Evolutionary conservation across 2,888 invertebrate genomes (phyloP).

Genomic region (Meliscaeva auricollis): DNA sequence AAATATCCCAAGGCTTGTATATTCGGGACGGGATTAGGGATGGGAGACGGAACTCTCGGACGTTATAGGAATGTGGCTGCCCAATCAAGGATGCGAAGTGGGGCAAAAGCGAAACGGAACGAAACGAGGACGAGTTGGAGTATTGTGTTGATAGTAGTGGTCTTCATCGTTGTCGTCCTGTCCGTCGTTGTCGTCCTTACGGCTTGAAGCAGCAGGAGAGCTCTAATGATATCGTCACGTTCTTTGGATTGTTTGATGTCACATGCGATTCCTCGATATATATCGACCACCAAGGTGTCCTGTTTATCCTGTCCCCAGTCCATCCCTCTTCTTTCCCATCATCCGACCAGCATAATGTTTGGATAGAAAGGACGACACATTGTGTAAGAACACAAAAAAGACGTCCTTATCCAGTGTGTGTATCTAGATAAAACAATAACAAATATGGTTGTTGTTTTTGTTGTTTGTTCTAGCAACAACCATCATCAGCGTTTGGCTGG

Average conservation of each 20-base stretch:
- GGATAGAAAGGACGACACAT: conserved; percentile 58
- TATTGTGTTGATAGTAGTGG: conserved; percentile 40
- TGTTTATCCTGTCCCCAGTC: conserved; percentile 44
- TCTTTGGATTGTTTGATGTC: conserved; percentile 70
- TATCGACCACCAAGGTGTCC: conserved; percentile 73
- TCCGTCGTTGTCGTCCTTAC: conserved; percentile 6
- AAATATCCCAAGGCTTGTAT: conserved; percentile 48
- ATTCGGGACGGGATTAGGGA: not conserved
- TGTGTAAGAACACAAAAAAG: conserved; percentile 35
- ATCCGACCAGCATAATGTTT: conserved; percentile 63
- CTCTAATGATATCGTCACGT: conserved; percentile 76
- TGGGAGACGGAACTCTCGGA: not conserved
- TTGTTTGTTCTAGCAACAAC: conserved; percentile 51
- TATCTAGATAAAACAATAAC: conserved; percentile 44
- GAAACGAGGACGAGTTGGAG: conserved; percentile 18
- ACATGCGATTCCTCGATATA: conserved; percentile 68
- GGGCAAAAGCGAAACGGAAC: not conserved
- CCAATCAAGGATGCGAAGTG: conserved; percentile 47
- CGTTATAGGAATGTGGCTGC: conserved; percentile 11
- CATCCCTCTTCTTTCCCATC: not conserved
- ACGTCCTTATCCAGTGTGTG: conserved; percentile 29
- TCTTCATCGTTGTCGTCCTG: conserved; percentile 8
- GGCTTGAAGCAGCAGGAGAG: conserved; percentile 33
- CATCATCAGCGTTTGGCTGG: conserved; percentile 8
- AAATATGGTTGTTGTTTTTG: conserved; percentile 12